A percentile compares a stretch with the other conserved stretches of the same genome.
phyloP scores from a whole-genome alignment of 2,113 vertebrate genomes.

The Dromaius novaehollandiae region DNA sequence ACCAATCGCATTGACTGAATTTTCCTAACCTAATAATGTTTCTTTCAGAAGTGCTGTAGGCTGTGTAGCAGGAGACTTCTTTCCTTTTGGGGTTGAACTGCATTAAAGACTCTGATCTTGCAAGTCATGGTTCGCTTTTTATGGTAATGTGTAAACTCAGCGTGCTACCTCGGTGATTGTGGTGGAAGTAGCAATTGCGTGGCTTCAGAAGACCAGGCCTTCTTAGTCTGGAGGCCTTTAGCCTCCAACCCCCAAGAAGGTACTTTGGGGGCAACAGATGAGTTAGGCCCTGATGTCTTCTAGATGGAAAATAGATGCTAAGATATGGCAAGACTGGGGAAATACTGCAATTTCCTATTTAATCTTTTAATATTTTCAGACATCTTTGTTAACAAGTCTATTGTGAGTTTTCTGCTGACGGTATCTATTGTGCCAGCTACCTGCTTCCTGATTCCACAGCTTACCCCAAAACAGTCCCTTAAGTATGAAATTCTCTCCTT shows the following conservation, averaged over 20 bases:
- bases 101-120: background rate
- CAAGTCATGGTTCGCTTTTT: background rate
- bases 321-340: background rate
- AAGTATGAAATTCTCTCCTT: slow-evolving; percentile 18
- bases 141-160: background rate
- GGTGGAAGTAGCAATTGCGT: background rate
- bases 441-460: background rate
- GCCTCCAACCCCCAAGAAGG: background rate
- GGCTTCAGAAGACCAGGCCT: background rate
- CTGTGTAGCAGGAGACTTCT: background rate
- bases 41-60: background rate
- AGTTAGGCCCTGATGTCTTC: background rate
- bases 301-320: background rate
- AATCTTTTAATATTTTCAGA: background rate
- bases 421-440: background rate
- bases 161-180: background rate
- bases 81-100: background rate
- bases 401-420: background rate
- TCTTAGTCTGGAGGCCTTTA: background rate
- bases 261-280: background rate
- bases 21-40: slow-evolving; percentile 9
- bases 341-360: background rate
- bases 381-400: slow-evolving; percentile 11
- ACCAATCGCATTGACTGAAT: background rate
- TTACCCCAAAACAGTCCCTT: slow-evolving; percentile 2